Evolutionary conservation across 2,888 invertebrate species (phyloP).

Genomic region (Diplazon laetatorius): DNA sequence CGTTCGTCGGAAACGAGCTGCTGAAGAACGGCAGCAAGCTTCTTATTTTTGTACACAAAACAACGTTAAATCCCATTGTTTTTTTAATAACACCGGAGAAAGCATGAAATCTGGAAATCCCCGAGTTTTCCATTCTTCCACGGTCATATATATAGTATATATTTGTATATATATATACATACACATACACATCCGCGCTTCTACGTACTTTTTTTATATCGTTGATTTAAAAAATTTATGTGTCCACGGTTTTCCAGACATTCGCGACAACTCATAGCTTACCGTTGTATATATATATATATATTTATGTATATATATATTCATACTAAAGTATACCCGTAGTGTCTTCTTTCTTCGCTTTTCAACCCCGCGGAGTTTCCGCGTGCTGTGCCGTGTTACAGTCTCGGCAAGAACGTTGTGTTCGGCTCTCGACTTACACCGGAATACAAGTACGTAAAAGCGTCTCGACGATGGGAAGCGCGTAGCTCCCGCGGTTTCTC

Average conservation of each 20-base stretch:
- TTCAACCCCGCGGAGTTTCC: slow-evolving; percentile 65
- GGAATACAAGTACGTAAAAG: slow-evolving; percentile 50
- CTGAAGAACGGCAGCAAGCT: slow-evolving; percentile 23
- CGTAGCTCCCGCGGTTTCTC: slow-evolving; percentile 48
- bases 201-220: slow-evolving; percentile 12
- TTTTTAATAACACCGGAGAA: slow-evolving; percentile 33
- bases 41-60: slow-evolving; percentile 44
- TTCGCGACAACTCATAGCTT: slow-evolving; percentile 46
- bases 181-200: not conserved
- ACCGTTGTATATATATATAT: slow-evolving; percentile 48
- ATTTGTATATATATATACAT: not conserved
- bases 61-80: slow-evolving; percentile 17
- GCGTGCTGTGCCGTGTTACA: slow-evolving; percentile 48
- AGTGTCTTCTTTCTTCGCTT: slow-evolving; percentile 51
- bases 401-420: slow-evolving; percentile 46
- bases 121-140: not conserved
- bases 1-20: slow-evolving; percentile 12
- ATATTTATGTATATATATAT: no score
- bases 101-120: slow-evolving; percentile 28
- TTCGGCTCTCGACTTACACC: slow-evolving; percentile 37
- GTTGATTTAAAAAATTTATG: slow-evolving; percentile 47
- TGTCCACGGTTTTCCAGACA: slow-evolving; percentile 40
- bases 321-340: slow-evolving; percentile 45
- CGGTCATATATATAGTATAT: no score
- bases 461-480: slow-evolving; percentile 39